Base-by-base conservation (phyloP, 2,888 invertebrate genomes). In the Polia nebulosa region DNA sequence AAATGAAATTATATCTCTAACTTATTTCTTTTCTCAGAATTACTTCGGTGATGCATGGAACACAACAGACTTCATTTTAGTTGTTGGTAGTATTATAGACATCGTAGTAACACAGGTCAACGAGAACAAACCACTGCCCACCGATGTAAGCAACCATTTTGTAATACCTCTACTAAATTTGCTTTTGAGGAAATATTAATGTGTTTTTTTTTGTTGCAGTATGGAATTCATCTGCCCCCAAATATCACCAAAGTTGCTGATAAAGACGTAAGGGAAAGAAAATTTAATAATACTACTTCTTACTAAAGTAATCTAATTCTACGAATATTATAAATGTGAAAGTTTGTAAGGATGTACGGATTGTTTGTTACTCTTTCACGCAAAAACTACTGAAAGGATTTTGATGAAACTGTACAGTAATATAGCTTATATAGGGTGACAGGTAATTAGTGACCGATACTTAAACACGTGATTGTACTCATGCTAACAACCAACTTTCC, bases 1-100 rank as follows among this genome's bases (percentile, higher is more conserved):
- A n/a, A n/a, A n/a, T n/a, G n/a, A n/a, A n/a, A n/a, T n/a, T n/a
- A n/a, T n/a, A n/a, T n/a, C n/a, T n/a, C n/a, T n/a, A n/a, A n/a
- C n/a, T n/a, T n/a, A n/a, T n/a, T n/a, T 47, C 1, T n/a, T 17
- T 29, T 49, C 92, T 17, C 96, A 99, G 99, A 99, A 99, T 92
- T 99, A 99, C 91, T 99, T 99, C 87, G 99, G 99, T 29, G 99
- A 99, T 91, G 98, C 99, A 4, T 99, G 99, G 99, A 99, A 99
- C 91, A 98, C 99, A 3, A 99, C 99, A 83, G 99, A 99, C 94
- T 99, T 99, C 88, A 98, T 99, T 79, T 98, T 99, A 83, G 99
- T 99, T 0, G 96, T 99, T 39, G 99, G 99, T 80, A 99, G 99
- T 94, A 98, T 99, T 86, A 98, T 99, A 85, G 99, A 99, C 89